phyloP scores from a whole-genome alignment of 2,113 vertebrate species.

The Syngnathus floridae region DNA sequence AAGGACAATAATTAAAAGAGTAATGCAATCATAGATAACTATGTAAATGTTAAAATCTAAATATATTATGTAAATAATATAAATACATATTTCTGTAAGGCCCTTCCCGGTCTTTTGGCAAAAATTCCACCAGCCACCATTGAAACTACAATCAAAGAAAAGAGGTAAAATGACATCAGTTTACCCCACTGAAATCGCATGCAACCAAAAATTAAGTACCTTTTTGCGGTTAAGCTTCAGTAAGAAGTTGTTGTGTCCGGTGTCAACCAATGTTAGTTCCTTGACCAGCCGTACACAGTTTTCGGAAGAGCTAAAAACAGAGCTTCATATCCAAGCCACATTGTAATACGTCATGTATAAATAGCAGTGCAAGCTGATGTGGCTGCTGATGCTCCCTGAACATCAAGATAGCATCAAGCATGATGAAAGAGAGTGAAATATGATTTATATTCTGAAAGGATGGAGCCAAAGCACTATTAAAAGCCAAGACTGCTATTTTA shows the following conservation, averaged over 20 bases:
- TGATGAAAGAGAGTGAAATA: conserved; percentile 70
- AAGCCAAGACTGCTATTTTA: conserved; percentile 12
- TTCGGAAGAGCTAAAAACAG: conserved; percentile 53
- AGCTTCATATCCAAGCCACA: conserved; percentile 29
- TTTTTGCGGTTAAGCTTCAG: too few relatives aligned
- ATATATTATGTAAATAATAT: too few relatives aligned
- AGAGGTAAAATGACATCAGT: too few relatives aligned
- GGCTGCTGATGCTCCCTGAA: conserved; percentile 24
- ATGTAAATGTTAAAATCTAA: too few relatives aligned
- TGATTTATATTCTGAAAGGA: conserved; percentile 52
- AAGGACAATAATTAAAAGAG: too few relatives aligned
- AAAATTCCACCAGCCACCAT: too few relatives aligned
- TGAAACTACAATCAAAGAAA: too few relatives aligned
- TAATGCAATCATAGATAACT: too few relatives aligned
- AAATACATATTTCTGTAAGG: too few relatives aligned
- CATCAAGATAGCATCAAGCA: conserved; percentile 33
- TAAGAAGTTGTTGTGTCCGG: conserved; percentile 3
- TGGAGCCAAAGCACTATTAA: conserved; percentile 24
- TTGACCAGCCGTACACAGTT: conserved; percentile 20
- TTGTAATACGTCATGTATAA: conserved; percentile 45
- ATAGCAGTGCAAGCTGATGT: conserved; percentile 48
- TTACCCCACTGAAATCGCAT: too few relatives aligned
- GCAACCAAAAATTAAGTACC: too few relatives aligned
- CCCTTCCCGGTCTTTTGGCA: too few relatives aligned
- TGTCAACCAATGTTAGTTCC: conserved; percentile 24